Conservation (phyloP, 2,113 vertebrate genomes). For the Nibea coibor region DNA sequence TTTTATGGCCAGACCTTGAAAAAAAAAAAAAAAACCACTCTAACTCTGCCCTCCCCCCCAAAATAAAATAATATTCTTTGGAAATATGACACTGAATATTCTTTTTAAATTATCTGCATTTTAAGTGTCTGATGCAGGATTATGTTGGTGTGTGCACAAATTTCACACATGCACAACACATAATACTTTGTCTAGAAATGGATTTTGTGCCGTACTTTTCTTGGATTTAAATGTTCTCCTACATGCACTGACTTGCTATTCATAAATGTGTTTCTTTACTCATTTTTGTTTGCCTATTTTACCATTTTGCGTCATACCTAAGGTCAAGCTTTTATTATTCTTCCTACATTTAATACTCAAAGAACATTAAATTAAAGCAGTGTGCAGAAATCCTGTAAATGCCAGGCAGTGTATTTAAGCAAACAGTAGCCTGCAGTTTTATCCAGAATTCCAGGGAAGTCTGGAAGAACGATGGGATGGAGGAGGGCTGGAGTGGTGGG, state of each 20-base stretch:
- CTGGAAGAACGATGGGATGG: constrained; percentile 32
- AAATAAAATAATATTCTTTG: constrained; percentile 11
- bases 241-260: not conserved
- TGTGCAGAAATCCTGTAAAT: constrained; percentile 39
- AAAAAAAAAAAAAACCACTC: constrained; percentile 20
- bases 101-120: constrained; percentile 11
- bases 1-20: constrained; percentile 80
- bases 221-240: not conserved
- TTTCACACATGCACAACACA: not conserved
- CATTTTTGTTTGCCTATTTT: constrained; percentile 17
- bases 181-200: not conserved
- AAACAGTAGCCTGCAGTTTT: constrained; percentile 53
- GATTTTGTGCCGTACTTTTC: not conserved
- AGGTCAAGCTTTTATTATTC: constrained; percentile 26
- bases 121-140: constrained; percentile 16
- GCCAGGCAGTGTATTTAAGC: constrained; percentile 43
- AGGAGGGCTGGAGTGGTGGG: constrained; percentile 46
- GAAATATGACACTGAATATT: constrained; percentile 48
- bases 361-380: constrained; percentile 41
- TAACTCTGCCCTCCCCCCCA: constrained; percentile 31
- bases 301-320: constrained; percentile 11
- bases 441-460: constrained; percentile 46
- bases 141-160: constrained; percentile 3
- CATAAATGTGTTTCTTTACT: not conserved
- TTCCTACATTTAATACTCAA: constrained; percentile 23